Conservation (phyloP, 2,797 vertebrate genomes). For the Anisognathus igniventris region DNA sequence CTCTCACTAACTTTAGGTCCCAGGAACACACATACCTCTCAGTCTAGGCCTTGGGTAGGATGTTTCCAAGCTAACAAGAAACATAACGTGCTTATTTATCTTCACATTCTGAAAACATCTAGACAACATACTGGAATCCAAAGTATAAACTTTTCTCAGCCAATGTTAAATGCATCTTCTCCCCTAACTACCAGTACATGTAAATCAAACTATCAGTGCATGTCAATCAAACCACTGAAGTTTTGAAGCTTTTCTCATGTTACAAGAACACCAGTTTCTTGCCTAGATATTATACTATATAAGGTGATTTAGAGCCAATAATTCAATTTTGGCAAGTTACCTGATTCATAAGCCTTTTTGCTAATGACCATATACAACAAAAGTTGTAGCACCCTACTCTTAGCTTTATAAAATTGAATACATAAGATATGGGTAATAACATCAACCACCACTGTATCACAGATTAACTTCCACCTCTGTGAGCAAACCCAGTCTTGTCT, state of each 20-base stretch:
- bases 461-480: not conserved
- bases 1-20: not conserved
- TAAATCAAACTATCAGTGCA: not conserved
- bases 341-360: not conserved
- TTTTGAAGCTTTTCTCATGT: not conserved
- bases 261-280: not conserved
- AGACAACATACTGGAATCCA: not conserved
- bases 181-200: not conserved
- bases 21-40: not conserved
- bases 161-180: not conserved
- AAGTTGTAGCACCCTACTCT: not conserved
- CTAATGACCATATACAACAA: not conserved
- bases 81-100: not conserved
- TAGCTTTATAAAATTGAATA: not conserved
- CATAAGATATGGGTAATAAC: not conserved
- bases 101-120: not conserved
- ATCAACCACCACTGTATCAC: not conserved
- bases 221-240: not conserved
- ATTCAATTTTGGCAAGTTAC: not conserved
- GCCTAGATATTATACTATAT: not conserved
- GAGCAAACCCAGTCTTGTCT: not conserved
- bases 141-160: not conserved
- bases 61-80: not conserved
- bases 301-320: not conserved
- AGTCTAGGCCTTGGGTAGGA: not conserved